A percentile compares a stretch with the other conserved stretches of the same genome.
phyloP scores from a whole-genome alignment of 2,113 vertebrate genomes.

The Gavialis gangeticus region DNA sequence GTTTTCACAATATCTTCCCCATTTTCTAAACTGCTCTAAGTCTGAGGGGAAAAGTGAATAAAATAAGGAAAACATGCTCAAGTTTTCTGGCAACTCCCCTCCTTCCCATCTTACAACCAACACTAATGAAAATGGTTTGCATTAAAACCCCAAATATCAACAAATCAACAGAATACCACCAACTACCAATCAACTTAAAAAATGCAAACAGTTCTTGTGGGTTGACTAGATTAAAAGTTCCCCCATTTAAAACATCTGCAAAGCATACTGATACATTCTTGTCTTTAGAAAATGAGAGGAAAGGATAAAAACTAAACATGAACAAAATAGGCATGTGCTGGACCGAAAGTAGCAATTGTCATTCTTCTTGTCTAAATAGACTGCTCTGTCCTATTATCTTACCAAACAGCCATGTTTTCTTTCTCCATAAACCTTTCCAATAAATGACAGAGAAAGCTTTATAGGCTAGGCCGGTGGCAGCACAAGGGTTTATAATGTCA shows the following conservation, averaged over 20 bases:
- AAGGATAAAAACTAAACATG: conserved; percentile 6
- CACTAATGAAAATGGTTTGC: neutral
- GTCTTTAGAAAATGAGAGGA: neutral
- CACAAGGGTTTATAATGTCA: conserved; percentile 40
- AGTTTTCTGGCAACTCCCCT: neutral
- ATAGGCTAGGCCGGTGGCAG: neutral
- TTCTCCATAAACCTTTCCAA: conserved; percentile 37
- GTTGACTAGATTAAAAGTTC: neutral
- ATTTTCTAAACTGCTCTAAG: neutral
- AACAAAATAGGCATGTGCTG: conserved; percentile 2
- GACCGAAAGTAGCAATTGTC: neutral
- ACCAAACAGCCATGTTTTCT: neutral
- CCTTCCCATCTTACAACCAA: neutral
- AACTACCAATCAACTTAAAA: neutral
- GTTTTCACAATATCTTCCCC: neutral
- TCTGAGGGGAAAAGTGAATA: neutral
- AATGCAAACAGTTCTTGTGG: neutral
- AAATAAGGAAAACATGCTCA: neutral
- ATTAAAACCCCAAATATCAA: neutral
- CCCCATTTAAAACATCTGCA: neutral
- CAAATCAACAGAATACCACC: accelerated
- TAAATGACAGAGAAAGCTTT: conserved; percentile 8
- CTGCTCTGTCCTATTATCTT: neutral
- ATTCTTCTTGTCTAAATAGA: conserved; percentile 15
- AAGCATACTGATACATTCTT: neutral